Conservation (phyloP, 1,140 invertebrate genomes). For the Caenorhabditis remanei region DNA sequence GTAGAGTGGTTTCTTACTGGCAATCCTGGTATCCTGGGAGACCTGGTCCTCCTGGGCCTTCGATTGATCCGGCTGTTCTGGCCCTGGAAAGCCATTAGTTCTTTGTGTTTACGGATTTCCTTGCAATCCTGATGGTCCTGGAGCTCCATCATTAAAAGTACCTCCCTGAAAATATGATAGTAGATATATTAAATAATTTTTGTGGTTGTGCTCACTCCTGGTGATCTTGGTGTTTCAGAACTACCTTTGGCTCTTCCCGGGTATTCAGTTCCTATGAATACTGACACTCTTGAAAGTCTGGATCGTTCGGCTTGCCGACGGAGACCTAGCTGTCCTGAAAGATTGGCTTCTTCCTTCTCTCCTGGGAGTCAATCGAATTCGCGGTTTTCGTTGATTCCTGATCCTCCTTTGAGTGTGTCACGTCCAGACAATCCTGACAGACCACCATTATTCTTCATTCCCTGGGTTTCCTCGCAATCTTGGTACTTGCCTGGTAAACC, state of each 20-base stretch:
- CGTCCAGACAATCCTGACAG: conserved; percentile 70
- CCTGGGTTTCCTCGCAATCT: conserved; percentile 78
- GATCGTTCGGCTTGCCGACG: conserved; percentile 76
- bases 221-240: no score
- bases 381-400: conserved; percentile 79
- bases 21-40: conserved; percentile 71
- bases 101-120: no score
- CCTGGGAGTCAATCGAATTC: conserved; percentile 72
- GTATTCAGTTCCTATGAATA: conserved; percentile 72
- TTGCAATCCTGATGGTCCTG: no score
- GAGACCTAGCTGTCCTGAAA: conserved; percentile 78
- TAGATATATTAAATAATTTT: no score
- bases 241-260: no score
- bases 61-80: no score
- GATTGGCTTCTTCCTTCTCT: conserved; percentile 69
- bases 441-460: conserved; percentile 84
- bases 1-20: no score
- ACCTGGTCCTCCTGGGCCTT: no score
- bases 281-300: conserved; percentile 75
- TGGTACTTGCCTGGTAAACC: conserved; percentile 69
- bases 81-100: no score
- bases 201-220: no score
- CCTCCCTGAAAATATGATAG: no score
- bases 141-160: no score
- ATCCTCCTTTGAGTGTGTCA: conserved; percentile 79